These are phyloP conservation scores for Catharus ustulatus DNA, from an alignment of 2,797 vertebrate genomes.

Conservation along the genomic window DNA sequence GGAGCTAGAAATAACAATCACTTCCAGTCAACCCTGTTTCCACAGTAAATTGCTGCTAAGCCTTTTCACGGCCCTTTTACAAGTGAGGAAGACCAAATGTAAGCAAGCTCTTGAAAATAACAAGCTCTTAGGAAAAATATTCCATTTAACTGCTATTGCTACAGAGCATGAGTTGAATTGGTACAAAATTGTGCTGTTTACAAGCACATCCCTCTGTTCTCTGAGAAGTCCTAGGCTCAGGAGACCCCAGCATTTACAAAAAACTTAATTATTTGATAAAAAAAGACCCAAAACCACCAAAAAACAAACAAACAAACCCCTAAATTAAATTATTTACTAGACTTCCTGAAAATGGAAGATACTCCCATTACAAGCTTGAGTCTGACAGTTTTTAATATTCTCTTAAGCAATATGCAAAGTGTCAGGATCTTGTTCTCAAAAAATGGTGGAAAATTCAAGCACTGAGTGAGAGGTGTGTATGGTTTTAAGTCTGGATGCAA, in stretches of 20 bases:
- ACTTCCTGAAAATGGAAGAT: neutral
- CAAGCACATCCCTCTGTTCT: neutral
- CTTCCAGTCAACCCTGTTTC: neutral
- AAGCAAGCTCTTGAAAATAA: neutral
- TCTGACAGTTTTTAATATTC: neutral
- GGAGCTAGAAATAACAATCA: neutral
- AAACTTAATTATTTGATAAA: neutral
- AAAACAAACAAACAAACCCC: too few relatives aligned
- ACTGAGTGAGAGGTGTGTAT: fast-evolving
- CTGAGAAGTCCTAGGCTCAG: neutral
- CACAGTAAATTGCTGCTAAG: neutral
- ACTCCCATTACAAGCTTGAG: neutral
- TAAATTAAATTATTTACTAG: neutral
- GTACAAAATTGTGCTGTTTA: neutral
- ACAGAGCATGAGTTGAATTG: neutral
- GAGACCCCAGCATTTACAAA: neutral
- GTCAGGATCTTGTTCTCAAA: neutral
- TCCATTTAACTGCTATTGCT: neutral
- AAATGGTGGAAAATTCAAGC: neutral
- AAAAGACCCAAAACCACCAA: neutral
- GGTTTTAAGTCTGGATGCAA: neutral
- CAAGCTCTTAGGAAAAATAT: neutral
- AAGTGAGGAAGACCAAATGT: neutral
- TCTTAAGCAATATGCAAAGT: neutral
- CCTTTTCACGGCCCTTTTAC: neutral